Evolutionary conservation across 2,888 invertebrate genomes (phyloP).

Genomic region (Leptinotarsa haldemani): DNA sequence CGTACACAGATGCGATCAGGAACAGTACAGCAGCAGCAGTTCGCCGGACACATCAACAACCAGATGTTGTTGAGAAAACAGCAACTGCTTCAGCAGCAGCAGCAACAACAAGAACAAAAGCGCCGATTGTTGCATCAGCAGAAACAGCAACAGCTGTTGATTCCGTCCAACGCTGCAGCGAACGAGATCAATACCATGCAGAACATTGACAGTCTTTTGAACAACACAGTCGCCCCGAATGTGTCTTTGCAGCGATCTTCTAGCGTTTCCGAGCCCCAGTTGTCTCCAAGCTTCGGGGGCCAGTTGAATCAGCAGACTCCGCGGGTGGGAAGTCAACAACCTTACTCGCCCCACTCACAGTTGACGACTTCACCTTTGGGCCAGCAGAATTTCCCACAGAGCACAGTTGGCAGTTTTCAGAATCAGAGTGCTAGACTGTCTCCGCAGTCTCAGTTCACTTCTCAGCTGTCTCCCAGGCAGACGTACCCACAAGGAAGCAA

Average conservation of each 20-base stretch:
- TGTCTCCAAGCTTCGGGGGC: conserved; percentile 70
- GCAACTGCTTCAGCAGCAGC: conserved; percentile 43
- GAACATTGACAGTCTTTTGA: conserved; percentile 87
- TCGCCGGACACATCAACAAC: conserved; percentile 45
- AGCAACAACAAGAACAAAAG: conserved; percentile 70
- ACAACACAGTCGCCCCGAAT: conserved; percentile 87
- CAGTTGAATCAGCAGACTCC: conserved; percentile 52
- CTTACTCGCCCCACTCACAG: conserved; percentile 67
- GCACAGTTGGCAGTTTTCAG: conserved; percentile 58
- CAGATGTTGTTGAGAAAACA: conserved; percentile 65
- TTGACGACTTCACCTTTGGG: conserved; percentile 64
- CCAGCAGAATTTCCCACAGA: conserved; percentile 60
- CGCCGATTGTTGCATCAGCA: conserved; percentile 82
- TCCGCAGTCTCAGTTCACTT: conserved; percentile 70
- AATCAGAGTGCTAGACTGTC: conserved; percentile 69
- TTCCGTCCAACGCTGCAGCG: conserved; percentile 77
- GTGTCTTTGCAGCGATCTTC: conserved; percentile 84
- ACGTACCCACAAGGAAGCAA: conserved; percentile 57
- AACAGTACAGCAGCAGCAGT: conserved; percentile 42
- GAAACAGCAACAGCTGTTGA: conserved; percentile 83
- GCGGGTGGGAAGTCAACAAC: conserved; percentile 57
- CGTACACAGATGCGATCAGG: conserved; percentile 41
- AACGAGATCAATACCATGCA: conserved; percentile 70
- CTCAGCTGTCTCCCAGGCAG: conserved; percentile 70
- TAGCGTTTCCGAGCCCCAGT: conserved; percentile 68